Evolutionary conservation across 2,797 vertebrate species (phyloP).

Genomic region (Cossypha niveicapilla): DNA sequence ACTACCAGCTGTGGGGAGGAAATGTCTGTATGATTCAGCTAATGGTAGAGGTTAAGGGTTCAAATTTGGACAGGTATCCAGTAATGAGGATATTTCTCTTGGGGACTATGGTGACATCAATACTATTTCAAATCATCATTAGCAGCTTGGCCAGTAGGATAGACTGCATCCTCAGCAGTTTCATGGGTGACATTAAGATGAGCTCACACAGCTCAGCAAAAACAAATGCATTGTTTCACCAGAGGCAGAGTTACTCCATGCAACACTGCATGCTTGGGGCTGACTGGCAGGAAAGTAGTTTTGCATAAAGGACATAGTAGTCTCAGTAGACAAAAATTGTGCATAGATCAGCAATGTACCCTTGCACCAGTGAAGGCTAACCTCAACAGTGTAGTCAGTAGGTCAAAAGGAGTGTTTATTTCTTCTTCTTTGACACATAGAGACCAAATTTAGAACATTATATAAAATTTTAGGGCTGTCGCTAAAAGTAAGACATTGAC

Average conservation of each 20-base stretch:
- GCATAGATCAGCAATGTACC: background rate
- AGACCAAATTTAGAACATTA: background rate
- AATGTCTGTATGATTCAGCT: background rate
- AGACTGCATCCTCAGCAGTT: background rate
- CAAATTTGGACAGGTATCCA: background rate
- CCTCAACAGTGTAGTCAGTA: background rate
- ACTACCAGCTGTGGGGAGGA: rapidly evolving
- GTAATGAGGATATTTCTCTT: background rate
- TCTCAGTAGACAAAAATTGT: background rate
- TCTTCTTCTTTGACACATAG: background rate
- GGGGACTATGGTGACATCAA: background rate
- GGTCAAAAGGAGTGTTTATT: background rate
- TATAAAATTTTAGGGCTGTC: background rate
- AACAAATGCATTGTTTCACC: background rate
- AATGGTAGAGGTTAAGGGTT: background rate
- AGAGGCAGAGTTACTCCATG: background rate
- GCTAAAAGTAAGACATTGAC: background rate
- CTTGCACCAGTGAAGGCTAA: background rate
- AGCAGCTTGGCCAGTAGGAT: background rate
- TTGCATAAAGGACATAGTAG: background rate
- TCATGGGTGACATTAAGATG: background rate
- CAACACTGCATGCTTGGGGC: background rate
- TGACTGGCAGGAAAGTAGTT: background rate
- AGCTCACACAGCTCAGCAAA: background rate
- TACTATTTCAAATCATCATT: background rate